Conservation (phyloP, 2,888 invertebrate genomes). For the Schrankia costaestrigalis region DNA sequence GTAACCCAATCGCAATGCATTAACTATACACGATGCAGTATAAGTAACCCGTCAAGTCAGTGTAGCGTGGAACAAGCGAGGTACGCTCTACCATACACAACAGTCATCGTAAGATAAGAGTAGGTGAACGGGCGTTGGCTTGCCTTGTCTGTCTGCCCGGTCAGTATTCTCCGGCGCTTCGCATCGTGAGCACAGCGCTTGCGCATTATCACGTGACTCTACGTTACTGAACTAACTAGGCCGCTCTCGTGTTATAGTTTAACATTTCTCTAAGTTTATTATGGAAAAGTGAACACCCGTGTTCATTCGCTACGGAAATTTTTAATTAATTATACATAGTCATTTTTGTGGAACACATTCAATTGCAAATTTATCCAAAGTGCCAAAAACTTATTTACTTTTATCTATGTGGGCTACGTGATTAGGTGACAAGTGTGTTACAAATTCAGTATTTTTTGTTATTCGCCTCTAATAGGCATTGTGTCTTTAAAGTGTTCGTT, state of each 20-base stretch:
- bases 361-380: slow-evolving; percentile 47
- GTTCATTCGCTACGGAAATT: slow-evolving; percentile 42
- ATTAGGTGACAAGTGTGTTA: slow-evolving; percentile 63
- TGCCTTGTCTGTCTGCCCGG: slow-evolving; percentile 47
- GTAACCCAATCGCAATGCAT: slow-evolving; percentile 30
- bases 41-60: slow-evolving; percentile 58
- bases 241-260: slow-evolving; percentile 63
- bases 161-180: slow-evolving; percentile 68
- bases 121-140: slow-evolving; percentile 74
- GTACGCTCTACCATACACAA: slow-evolving; percentile 38
- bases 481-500: slow-evolving; percentile 55
- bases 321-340: slow-evolving; percentile 33
- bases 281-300: slow-evolving; percentile 59
- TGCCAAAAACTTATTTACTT: slow-evolving; percentile 49
- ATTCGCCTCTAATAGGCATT: slow-evolving; percentile 42
- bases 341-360: slow-evolving; percentile 29
- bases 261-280: slow-evolving; percentile 57
- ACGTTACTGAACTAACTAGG: slow-evolving; percentile 44
- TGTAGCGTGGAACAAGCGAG: slow-evolving; percentile 49
- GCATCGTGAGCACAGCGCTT: slow-evolving; percentile 59
- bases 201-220: slow-evolving; percentile 46
- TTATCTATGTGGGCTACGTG: slow-evolving; percentile 72
- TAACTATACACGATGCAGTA: slow-evolving; percentile 43
- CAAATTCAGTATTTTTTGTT: slow-evolving; percentile 48
- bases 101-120: slow-evolving; percentile 71